A percentile compares a stretch with the other conserved stretches of the same genome.
Evolutionary conservation across 2,797 vertebrate genomes (phyloP).

Genomic region (Periparus ater): DNA sequence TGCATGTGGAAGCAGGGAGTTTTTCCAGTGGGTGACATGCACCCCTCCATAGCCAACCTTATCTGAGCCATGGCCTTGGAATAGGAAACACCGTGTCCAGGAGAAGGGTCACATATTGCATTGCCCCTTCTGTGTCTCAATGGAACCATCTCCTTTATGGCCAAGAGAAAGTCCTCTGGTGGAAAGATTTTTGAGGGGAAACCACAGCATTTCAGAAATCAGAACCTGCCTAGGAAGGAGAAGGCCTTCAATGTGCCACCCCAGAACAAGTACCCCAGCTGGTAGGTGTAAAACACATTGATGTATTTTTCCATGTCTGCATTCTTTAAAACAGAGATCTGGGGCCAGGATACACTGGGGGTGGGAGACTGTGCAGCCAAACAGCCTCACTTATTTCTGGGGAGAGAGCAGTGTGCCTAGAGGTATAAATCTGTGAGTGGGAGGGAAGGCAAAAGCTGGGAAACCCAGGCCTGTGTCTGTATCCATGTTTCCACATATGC

Average conservation of each 20-base stretch:
- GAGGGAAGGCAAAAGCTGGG: neutral
- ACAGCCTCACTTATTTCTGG: neutral
- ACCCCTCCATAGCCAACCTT: neutral
- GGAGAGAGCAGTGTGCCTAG: neutral
- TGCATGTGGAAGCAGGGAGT: neutral
- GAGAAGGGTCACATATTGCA: neutral
- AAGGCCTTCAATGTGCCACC: neutral
- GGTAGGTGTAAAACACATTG: neutral
- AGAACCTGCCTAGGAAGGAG: neutral
- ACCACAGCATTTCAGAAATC: neutral
- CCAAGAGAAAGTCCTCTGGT: neutral
- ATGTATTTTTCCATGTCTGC: neutral
- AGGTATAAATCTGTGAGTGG: neutral
- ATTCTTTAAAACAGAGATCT: neutral
- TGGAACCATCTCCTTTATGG: neutral
- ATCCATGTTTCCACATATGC: neutral
- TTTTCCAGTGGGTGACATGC: neutral
- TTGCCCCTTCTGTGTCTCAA: neutral
- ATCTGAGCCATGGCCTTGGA: neutral
- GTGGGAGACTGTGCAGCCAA: neutral
- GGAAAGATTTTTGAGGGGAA: neutral
- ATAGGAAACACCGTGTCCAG: neutral
- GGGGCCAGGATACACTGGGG: neutral
- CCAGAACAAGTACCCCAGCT: neutral
- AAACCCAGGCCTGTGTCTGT: neutral